A percentile compares a stretch with the other conserved stretches of the same genome.
Evolutionary conservation across 2,888 invertebrate species (phyloP).

Genomic region (Caradrina clavipalpis): DNA sequence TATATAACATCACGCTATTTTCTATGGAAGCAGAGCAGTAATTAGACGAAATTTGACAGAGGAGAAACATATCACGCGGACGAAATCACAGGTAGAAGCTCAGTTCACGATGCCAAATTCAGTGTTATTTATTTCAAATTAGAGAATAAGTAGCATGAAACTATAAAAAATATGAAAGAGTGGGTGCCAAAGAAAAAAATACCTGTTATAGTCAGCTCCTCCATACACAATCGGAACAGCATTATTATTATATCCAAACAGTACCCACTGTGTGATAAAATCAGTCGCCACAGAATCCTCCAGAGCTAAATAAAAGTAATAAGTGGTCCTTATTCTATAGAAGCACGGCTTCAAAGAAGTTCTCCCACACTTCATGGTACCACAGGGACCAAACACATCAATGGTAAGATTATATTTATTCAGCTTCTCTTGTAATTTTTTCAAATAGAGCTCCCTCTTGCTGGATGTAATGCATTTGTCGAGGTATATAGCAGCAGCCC

Average conservation of each 20-base stretch:
- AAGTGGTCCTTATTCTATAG: constrained; percentile 87
- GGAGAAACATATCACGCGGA: too few species aligned
- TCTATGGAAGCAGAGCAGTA: too few species aligned
- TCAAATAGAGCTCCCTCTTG: constrained; percentile 74
- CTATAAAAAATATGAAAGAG: too few species aligned
- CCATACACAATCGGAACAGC: constrained; percentile 93
- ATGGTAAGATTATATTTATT: constrained; percentile 78
- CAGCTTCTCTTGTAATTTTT: constrained; percentile 84
- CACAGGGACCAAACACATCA: constrained; percentile 90
- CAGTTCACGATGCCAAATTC: too few species aligned
- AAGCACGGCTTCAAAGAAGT: constrained; percentile 77
- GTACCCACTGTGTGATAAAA: constrained; percentile 85
- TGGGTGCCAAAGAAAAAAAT: constrained; percentile 8
- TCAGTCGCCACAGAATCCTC: constrained; percentile 93
- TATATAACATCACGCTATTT: too few species aligned
- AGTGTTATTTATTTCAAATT: too few species aligned
- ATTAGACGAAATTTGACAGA: too few species aligned
- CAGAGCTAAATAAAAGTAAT: constrained; percentile 93
- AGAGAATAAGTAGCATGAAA: background rate
- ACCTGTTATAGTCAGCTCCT: constrained; percentile 90
- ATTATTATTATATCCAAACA: constrained; percentile 89
- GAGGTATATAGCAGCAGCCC: constrained; percentile 80
- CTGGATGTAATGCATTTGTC: constrained; percentile 79
- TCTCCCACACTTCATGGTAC: constrained; percentile 75
- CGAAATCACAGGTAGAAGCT: too few species aligned